A percentile compares a stretch with the other conserved stretches of the same genome.
Evolutionary conservation across 2,797 vertebrate genomes (phyloP).

Genomic region (Anas acuta): DNA sequence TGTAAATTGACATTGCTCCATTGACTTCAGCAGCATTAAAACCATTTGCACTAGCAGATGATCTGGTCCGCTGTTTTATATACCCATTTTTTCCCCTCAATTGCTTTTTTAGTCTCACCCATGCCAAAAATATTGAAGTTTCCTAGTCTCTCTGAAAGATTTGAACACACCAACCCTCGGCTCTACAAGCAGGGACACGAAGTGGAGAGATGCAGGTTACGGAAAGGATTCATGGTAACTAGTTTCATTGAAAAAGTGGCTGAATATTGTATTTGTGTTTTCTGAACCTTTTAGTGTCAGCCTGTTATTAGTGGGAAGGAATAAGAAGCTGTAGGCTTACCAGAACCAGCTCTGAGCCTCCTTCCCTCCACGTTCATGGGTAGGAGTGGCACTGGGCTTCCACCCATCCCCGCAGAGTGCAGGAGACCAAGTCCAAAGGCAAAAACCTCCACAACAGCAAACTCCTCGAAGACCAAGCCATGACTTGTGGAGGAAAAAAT

Average conservation of each 20-base stretch:
- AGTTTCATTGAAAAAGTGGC: neutral
- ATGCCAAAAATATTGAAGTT: neutral
- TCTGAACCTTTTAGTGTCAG: neutral
- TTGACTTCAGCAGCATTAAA: neutral
- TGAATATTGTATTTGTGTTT: neutral
- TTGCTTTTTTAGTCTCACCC: neutral
- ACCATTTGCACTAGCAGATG: neutral
- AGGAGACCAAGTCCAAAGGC: neutral
- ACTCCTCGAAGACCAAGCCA: neutral
- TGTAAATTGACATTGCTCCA: neutral
- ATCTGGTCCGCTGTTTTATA: slow-evolving; percentile 5
- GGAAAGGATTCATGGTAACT: no score
- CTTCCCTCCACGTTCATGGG: neutral
- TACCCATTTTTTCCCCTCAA: neutral
- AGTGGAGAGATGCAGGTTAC: neutral
- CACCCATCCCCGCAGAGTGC: neutral
- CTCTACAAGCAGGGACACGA: neutral
- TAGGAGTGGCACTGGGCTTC: neutral
- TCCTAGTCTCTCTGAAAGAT: neutral
- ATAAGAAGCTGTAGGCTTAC: neutral
- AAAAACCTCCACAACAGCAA: neutral
- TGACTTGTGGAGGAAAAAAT: neutral
- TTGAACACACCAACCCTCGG: neutral
- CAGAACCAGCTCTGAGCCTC: neutral
- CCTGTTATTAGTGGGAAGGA: neutral